Evolutionary conservation across 2,797 vertebrate species (phyloP).

Genomic region (Cichlasoma orientale): DNA sequence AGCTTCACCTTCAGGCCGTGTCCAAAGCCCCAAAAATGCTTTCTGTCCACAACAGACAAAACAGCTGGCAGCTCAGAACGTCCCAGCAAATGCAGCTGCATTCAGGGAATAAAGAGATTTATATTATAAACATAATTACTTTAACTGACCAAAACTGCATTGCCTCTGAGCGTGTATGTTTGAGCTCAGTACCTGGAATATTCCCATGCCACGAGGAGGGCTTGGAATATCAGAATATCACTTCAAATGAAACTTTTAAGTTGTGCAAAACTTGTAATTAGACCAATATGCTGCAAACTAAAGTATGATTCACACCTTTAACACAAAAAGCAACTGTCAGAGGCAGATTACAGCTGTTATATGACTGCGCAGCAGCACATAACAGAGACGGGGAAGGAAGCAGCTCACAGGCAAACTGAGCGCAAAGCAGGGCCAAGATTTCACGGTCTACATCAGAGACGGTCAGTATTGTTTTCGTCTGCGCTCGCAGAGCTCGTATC

Average conservation of each 20-base stretch:
- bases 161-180: background rate
- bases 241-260: background rate
- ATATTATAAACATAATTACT: background rate
- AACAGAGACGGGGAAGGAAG: background rate
- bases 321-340: background rate
- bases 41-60: background rate
- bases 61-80: background rate
- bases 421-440: constrained; percentile 1
- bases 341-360: background rate
- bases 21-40: too few species aligned
- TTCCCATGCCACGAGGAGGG: background rate
- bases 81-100: background rate
- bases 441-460: background rate
- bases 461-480: background rate
- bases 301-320: background rate
- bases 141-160: background rate
- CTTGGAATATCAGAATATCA: constrained; percentile 2
- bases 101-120: background rate
- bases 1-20: background rate
- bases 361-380: background rate
- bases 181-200: background rate
- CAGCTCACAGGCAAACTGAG: constrained; percentile 1
- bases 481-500: background rate
- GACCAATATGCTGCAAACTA: background rate
- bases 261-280: background rate